Percentiles rank a stretch among this genome's conserved stretches.
Conservation (phyloP, 2,113 vertebrate species). For the Pelodiscus sinensis region DNA sequence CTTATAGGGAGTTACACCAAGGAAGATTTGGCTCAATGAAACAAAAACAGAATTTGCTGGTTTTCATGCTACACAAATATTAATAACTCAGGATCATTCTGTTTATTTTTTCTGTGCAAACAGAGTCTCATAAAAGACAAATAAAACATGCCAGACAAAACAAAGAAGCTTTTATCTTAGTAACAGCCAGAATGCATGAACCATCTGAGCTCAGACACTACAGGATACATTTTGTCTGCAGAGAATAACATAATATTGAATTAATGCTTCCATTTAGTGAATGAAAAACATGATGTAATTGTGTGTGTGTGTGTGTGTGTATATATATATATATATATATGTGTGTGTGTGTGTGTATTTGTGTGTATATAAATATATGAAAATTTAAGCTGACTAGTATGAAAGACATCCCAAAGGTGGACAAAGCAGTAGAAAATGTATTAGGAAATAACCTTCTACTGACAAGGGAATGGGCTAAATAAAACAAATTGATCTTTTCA, state of each 20-base stretch:
- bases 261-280: background rate
- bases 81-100: background rate
- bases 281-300: background rate
- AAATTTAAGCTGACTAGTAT: background rate
- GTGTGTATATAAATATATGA: background rate
- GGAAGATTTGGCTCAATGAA: background rate
- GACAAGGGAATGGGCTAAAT: background rate
- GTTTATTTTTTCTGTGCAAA: background rate
- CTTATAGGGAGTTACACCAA: background rate
- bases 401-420: background rate
- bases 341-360: too few species aligned
- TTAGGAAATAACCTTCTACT: background rate
- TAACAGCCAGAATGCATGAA: fast-evolving
- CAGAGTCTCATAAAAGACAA: background rate
- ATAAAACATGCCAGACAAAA: fast-evolving
- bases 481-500: background rate
- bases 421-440: background rate
- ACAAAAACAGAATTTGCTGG: background rate
- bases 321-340: background rate
- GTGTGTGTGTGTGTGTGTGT: too few species aligned
- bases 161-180: fast-evolving
- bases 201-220: background rate
- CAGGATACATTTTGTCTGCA: background rate
- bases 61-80: background rate
- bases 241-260: background rate